phyloP scores from a whole-genome alignment of 2,113 vertebrate species.

The Naja naja region DNA sequence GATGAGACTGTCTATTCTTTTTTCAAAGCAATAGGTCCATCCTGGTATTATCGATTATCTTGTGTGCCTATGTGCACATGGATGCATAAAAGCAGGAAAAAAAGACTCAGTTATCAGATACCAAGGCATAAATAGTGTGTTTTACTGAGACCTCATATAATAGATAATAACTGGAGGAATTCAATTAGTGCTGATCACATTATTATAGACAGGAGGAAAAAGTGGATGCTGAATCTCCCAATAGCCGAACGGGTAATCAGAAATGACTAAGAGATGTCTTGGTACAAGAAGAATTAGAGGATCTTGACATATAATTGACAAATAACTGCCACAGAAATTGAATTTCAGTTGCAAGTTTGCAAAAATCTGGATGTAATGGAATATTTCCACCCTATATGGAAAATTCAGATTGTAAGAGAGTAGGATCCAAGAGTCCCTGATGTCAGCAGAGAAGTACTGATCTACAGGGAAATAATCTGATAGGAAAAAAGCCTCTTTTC shows the following conservation, averaged over 20 bases:
- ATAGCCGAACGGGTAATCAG: neutral
- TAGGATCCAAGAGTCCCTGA: neutral
- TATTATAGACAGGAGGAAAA: neutral
- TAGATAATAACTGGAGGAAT: neutral
- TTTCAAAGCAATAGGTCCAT: conserved; percentile 22
- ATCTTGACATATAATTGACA: neutral
- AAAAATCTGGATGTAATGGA: conserved; percentile 6
- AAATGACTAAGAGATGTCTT: neutral
- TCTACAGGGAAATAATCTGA: neutral
- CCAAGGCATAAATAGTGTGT: neutral
- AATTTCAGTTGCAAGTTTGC: neutral
- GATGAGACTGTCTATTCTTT: neutral
- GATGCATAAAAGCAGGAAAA: neutral
- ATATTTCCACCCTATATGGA: neutral
- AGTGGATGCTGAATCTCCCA: neutral
- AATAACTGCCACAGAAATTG: conserved; percentile 29
- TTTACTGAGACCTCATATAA: neutral
- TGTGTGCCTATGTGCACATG: neutral
- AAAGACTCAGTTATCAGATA: neutral
- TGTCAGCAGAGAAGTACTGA: neutral
- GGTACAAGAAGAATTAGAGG: neutral
- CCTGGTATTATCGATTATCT: neutral
- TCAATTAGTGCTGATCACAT: neutral
- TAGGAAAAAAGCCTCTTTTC: neutral
- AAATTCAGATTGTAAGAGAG: neutral